Conservation (phyloP, 2,113 vertebrate genomes). For the Aegithalos caudatus region DNA sequence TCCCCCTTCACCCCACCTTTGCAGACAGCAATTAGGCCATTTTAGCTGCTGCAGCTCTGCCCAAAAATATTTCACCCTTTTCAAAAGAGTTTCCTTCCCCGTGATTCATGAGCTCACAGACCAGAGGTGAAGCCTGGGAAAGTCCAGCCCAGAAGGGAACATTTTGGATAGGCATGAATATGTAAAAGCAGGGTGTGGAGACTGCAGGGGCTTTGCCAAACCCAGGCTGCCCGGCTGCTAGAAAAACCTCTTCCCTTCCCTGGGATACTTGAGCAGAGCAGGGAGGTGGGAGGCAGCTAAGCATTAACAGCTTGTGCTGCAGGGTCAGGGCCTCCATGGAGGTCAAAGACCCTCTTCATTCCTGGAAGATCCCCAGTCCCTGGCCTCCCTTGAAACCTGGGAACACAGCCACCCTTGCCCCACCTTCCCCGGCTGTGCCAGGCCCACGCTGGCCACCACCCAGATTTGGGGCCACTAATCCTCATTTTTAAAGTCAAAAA, state of each 20-base stretch:
- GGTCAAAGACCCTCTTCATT: constrained; percentile 30
- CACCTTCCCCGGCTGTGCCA: constrained; percentile 66
- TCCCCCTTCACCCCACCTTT: background rate
- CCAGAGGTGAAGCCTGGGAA: constrained; percentile 43
- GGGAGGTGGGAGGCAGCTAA: constrained; percentile 33
- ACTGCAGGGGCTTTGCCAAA: background rate
- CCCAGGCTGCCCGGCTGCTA: background rate
- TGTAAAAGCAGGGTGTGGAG: constrained; percentile 10
- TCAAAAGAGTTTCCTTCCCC: background rate
- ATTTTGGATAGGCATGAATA: constrained; percentile 32
- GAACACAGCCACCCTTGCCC: constrained; percentile 71
- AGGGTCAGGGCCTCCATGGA: background rate
- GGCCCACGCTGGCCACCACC: constrained; percentile 49
- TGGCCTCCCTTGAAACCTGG: constrained; percentile 51
- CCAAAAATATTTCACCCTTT: background rate
- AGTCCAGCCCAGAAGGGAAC: constrained; percentile 30
- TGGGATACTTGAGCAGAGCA: background rate
- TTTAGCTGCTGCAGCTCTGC: background rate
- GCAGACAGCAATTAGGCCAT: background rate
- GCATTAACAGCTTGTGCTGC: constrained; percentile 20
- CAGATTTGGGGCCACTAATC: constrained; percentile 32
- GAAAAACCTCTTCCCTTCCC: constrained; percentile 17
- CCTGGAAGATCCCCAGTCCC: constrained; percentile 51
- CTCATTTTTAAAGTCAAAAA: background rate
- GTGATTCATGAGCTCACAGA: background rate